Conservation (phyloP, 2,888 invertebrate species). For the Dasysyrphus tricinctus region DNA sequence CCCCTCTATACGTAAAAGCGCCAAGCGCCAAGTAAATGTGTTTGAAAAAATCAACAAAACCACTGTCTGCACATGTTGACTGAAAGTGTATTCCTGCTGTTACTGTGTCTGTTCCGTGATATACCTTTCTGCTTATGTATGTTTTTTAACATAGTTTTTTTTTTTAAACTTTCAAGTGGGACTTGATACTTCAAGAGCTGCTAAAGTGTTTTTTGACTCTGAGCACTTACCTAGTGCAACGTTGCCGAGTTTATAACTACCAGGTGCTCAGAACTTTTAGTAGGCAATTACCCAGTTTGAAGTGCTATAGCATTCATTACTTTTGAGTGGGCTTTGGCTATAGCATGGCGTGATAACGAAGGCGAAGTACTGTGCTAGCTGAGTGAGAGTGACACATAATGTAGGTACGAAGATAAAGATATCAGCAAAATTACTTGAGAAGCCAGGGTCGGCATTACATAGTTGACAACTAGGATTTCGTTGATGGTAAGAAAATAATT, state of each 20-base stretch:
- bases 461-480: too few species aligned
- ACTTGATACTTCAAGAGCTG: slow-evolving; percentile 4
- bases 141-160: not conserved
- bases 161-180: slow-evolving; percentile 5
- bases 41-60: not conserved
- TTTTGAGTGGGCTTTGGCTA: slow-evolving; percentile 1
- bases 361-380: not conserved
- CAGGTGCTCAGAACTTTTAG: slow-evolving; percentile 76
- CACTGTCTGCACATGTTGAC: not conserved
- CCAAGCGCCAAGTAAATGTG: not conserved
- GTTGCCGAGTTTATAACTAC: slow-evolving; percentile 80
- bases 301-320: slow-evolving; percentile 21
- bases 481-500: too few species aligned
- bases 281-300: slow-evolving; percentile 40
- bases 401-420: not conserved
- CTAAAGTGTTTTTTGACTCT: slow-evolving; percentile 34
- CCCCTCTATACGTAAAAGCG: slow-evolving; percentile 1
- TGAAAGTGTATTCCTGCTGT: not conserved
- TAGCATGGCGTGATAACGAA: not conserved
- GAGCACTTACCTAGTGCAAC: slow-evolving; percentile 79
- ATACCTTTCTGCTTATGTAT: not conserved
- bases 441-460: not conserved
- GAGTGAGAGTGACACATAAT: not conserved
- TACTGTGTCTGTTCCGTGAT: not conserved
- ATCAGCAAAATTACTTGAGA: not conserved